A percentile compares a stretch with the other conserved stretches of the same genome.
These are phyloP conservation scores for Charanyca ferruginea DNA, from an alignment of 2,888 invertebrate species.

Conservation along the genomic window DNA sequence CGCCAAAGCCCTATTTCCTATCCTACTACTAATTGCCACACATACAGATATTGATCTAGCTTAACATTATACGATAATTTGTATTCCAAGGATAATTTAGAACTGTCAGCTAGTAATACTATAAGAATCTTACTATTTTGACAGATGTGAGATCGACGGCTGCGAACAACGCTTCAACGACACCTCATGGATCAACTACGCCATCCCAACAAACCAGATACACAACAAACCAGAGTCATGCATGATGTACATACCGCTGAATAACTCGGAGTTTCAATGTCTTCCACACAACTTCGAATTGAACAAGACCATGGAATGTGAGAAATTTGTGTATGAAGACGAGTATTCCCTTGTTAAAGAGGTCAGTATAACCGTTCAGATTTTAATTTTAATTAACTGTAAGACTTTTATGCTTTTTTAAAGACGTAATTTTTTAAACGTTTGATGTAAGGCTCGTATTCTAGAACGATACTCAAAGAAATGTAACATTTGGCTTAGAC, in stretches of 20 bases:
- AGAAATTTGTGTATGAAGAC: constrained; percentile 81
- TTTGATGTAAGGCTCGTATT: constrained; percentile 32
- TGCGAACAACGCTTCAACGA: constrained; percentile 86
- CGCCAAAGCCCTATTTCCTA: too few species aligned
- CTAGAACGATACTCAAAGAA: constrained; percentile 20
- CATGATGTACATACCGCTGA: constrained; percentile 72
- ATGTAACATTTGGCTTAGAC: background rate
- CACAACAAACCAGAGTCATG: constrained; percentile 73
- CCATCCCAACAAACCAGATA: constrained; percentile 77
- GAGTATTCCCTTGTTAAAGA: constrained; percentile 84
- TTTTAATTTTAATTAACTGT: background rate
- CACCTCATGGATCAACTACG: constrained; percentile 84
- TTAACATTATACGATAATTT: too few species aligned
- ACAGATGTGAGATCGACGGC: constrained; percentile 82
- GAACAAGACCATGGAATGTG: constrained; percentile 78
- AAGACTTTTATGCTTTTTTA: constrained; percentile 1
- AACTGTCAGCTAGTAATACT: too few species aligned
- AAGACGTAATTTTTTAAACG: constrained; percentile 8
- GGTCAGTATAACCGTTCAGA: constrained; percentile 67
- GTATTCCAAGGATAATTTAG: too few species aligned
- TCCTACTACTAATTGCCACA: too few species aligned
- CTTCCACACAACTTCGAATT: constrained; percentile 74
- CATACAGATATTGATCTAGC: too few species aligned
- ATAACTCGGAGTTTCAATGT: constrained; percentile 73
- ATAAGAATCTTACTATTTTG: background rate